Evolutionary conservation across 2,113 vertebrate genomes (phyloP).

Genomic region (Porphyrio hochstetteri): DNA sequence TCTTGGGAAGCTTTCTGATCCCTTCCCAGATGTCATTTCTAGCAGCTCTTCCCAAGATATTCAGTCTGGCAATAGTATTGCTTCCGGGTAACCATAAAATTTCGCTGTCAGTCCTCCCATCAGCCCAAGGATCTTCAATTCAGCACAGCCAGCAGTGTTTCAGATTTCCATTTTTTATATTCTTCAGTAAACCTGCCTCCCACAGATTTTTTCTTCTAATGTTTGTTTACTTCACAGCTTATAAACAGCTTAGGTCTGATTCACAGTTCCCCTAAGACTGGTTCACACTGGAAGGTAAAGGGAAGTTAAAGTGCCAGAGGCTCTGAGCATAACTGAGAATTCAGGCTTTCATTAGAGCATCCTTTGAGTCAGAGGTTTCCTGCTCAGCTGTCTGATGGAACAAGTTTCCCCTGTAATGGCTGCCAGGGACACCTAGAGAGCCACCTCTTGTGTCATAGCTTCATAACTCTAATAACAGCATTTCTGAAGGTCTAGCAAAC

Average conservation of each 20-base stretch:
- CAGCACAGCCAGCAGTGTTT: background rate
- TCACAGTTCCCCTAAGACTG: conserved; percentile 18
- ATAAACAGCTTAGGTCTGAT: conserved; percentile 4
- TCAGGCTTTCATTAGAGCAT: conserved; percentile 13
- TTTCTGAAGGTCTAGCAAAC: background rate
- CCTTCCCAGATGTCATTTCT: background rate
- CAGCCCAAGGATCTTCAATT: background rate
- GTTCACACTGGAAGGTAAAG: conserved; percentile 11
- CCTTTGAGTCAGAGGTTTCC: conserved; percentile 3
- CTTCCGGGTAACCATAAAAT: background rate
- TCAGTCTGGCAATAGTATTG: background rate
- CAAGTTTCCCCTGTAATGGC: background rate
- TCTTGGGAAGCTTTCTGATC: background rate
- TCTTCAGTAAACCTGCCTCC: conserved; percentile 11
- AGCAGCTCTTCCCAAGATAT: background rate
- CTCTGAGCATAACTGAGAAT: background rate
- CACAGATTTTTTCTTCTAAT: background rate
- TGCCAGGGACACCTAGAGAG: background rate
- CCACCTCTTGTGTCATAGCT: background rate
- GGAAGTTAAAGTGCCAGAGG: background rate
- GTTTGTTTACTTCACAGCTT: conserved; percentile 46
- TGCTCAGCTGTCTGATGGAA: background rate
- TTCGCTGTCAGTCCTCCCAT: background rate
- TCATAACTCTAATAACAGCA: background rate
- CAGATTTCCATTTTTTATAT: background rate